Percentiles rank a stretch among this genome's conserved stretches.
Evolutionary conservation across 2,888 invertebrate species (phyloP).

Genomic region (Lumbricus terrestris): DNA sequence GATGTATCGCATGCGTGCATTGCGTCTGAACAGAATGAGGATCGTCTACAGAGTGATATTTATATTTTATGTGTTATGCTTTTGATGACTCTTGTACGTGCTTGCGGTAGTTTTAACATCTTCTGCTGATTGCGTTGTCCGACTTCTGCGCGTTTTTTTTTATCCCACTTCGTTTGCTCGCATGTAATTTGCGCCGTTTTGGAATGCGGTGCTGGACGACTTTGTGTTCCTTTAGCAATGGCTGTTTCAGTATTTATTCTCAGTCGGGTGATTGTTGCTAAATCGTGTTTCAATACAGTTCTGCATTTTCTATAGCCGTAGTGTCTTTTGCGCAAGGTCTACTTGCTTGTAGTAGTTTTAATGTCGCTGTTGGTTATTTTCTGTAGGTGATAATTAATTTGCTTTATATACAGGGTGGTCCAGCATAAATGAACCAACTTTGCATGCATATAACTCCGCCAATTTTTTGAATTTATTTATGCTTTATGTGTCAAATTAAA

Average conservation of each 20-base stretch:
- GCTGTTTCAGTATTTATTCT: background rate
- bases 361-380: background rate
- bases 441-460: no score
- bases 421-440: no score
- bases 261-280: background rate
- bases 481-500: no score
- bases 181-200: background rate
- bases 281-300: background rate
- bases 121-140: background rate
- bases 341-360: background rate
- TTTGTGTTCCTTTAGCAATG: background rate
- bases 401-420: no score
- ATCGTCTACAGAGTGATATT: constrained; percentile 3
- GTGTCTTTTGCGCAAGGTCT: background rate
- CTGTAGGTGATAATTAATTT: background rate
- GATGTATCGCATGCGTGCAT: background rate
- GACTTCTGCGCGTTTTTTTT: background rate
- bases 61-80: background rate
- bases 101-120: background rate
- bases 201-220: background rate
- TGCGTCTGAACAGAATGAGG: background rate
- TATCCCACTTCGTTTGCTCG: background rate
- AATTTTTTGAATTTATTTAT: no score
- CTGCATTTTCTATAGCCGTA: background rate
- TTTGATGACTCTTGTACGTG: background rate